These are phyloP conservation scores for Rugalucina vietnamica DNA, from an alignment of 2,888 invertebrate species.

Conservation along the genomic window DNA sequence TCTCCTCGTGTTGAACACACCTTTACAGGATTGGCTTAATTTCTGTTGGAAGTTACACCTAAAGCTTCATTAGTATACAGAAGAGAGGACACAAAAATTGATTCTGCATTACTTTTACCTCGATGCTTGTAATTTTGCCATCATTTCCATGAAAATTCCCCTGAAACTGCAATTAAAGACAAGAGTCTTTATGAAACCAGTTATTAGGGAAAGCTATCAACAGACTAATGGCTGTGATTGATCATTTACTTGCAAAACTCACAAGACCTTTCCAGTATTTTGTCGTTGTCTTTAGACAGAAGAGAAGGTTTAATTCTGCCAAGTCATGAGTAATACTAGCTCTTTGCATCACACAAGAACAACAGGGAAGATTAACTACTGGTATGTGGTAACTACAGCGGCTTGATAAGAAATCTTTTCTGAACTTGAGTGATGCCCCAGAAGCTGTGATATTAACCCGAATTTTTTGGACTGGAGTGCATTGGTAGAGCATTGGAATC, in stretches of 20 bases:
- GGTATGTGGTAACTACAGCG: too few relatives aligned
- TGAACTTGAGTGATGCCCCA: too few relatives aligned
- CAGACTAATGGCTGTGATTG: not conserved
- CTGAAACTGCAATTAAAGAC: slow-evolving; percentile 51
- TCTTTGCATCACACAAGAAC: too few relatives aligned
- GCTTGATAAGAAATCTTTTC: too few relatives aligned
- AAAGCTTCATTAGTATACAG: not conserved
- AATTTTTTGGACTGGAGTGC: too few relatives aligned
- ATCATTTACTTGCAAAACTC: not conserved
- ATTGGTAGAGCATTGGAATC: too few relatives aligned
- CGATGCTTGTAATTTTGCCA: slow-evolving; percentile 50
- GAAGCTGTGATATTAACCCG: too few relatives aligned
- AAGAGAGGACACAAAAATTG: slow-evolving; percentile 30
- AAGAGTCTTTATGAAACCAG: slow-evolving; percentile 22
- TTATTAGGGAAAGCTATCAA: slow-evolving; percentile 34
- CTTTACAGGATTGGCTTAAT: not conserved
- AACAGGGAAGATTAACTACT: too few relatives aligned
- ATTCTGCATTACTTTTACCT: slow-evolving; percentile 34
- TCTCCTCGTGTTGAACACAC: not conserved
- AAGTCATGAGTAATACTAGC: too few relatives aligned
- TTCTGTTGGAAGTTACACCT: not conserved
- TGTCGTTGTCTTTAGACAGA: too few relatives aligned
- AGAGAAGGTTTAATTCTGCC: too few relatives aligned
- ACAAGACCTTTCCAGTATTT: not conserved
- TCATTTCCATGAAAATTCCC: slow-evolving; percentile 33